Evolutionary conservation across 2,113 vertebrate genomes (phyloP), one percentile per base, ranked within the genome.

Genomic region (Xenus cinereus): DNA sequence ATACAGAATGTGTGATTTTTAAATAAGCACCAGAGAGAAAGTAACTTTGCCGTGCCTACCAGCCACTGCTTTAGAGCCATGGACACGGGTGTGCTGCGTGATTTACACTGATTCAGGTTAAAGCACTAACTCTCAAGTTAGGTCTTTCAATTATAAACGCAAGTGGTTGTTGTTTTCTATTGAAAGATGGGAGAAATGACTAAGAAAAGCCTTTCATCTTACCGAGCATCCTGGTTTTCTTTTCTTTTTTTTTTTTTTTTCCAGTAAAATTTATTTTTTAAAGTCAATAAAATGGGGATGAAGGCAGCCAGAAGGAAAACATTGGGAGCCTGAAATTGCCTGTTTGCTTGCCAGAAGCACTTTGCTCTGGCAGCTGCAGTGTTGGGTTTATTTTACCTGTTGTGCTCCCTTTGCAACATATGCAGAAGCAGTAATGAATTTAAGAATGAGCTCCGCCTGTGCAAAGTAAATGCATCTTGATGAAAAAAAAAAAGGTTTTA

Each of bases 1-100:
- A 16, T 84, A 41, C 22, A 79, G 71, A 73, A 95, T 57, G 77
- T 95, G 80, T 54, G 59, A 82, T 59, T 82, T 94, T 93, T 90
- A 95, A 89, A 69, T 89, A 89, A 87, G 80, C 53, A 69, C 26
- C n/a, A 73, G 48, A 72, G n/a, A 89, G 48, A 69, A 83, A 33
- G n/a, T 59, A 39, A 66, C 53, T 95, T 90, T 82, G 60, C 69
- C 77, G 68, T 77, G 57, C 69, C 86, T 90, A 21, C 32, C 88
- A 93, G 22, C 30, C 41, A 15, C 33, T 69, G 56, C 45, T 84
- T 72, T 53, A 48, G 46, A 66, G 72, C 71, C 4, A 1, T 33
- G 59, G 76, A 67, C 57, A 28, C 0, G 2, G 22, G 7, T 89
- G 3, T 45, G 45, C 37, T 37, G 43, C 30, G 28, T 78, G 60